phyloP scores from a whole-genome alignment of 2,797 vertebrate genomes.

The Podargus strigoides region DNA sequence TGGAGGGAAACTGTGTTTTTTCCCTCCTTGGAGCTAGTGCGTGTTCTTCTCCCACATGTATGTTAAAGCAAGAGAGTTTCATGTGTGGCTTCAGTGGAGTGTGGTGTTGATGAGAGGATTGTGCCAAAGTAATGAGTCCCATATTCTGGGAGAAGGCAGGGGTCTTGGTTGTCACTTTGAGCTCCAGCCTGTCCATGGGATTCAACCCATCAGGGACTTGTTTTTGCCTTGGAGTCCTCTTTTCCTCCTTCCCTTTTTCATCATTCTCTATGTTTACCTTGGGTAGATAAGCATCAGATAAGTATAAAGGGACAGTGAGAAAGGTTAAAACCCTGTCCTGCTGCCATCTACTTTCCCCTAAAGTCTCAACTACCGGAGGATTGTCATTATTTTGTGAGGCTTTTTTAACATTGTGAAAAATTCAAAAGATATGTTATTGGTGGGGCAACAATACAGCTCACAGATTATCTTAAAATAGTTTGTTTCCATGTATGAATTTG shows the following conservation, averaged over 20 bases:
- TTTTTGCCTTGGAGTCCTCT: background rate
- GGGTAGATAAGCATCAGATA: background rate
- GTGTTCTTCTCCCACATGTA: background rate
- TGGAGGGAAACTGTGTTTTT: background rate
- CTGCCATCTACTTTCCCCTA: background rate
- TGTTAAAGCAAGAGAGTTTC: background rate
- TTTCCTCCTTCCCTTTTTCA: background rate
- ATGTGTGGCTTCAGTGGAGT: background rate
- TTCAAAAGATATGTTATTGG: background rate
- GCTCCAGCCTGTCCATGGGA: background rate
- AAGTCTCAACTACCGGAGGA: background rate
- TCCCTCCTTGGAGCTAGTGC: background rate
- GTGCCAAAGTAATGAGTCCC: background rate
- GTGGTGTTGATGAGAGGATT: background rate
- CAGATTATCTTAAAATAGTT: background rate
- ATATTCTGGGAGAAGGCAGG: background rate
- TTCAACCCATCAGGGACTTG: background rate
- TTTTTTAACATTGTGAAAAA: background rate
- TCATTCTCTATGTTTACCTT: background rate
- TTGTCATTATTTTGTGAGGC: background rate
- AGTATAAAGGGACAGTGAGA: background rate
- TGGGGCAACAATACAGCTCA: background rate
- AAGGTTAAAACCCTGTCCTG: background rate
- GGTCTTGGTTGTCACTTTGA: background rate
- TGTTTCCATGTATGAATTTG: background rate